Evolutionary conservation across 1,140 invertebrate genomes (phyloP), one percentile per base, ranked within the genome.

Genomic region (Varroa destructor): DNA sequence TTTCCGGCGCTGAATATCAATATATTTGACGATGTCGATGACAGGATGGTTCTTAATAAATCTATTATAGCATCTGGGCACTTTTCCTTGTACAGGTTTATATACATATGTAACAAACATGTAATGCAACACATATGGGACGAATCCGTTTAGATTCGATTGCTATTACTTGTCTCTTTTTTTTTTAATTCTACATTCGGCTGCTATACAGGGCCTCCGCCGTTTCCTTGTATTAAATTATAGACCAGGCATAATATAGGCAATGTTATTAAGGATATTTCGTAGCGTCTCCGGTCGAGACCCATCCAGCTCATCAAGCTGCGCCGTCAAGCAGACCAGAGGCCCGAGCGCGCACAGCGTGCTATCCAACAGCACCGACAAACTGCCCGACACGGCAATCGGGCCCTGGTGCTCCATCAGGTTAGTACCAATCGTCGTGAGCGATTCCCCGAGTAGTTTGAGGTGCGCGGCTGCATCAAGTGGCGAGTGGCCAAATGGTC

Each of bases 181-280:
- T 25, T 25, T 25, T 51, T 5, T 51, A 51, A 5, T 8, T 8
- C 46, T 51, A 3, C 46, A 51, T 8, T 5, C 46, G 46, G 46
- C 4, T 51, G 46, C 46, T 51, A 51, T 51, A 51, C 46, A 51
- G 8, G 46, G 46, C 46, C 4, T 51, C 46, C 4, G 46, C 8
- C 8, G 46, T 8, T 8, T 51, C 3, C 4, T 8, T 51, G 8
- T 3, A 51, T 51, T 51, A 8, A 51, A 51, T 51, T 8, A 94
- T 43, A 96, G 82, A 74, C 93, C 93, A 36, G 93, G 93, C 93
- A 96, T 97, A 74, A 96, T 90, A 78, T 95, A 97, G 0, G 92
- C 92, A 74, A 96, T 91, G 80, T 95, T 94, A 79, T 97, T 91
- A 43, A 97, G 83, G 43, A 90, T 91, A 74, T 86, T 85, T 3